phyloP scores from a whole-genome alignment of 2,888 invertebrate genomes.

The Chloroclysta siterata region DNA sequence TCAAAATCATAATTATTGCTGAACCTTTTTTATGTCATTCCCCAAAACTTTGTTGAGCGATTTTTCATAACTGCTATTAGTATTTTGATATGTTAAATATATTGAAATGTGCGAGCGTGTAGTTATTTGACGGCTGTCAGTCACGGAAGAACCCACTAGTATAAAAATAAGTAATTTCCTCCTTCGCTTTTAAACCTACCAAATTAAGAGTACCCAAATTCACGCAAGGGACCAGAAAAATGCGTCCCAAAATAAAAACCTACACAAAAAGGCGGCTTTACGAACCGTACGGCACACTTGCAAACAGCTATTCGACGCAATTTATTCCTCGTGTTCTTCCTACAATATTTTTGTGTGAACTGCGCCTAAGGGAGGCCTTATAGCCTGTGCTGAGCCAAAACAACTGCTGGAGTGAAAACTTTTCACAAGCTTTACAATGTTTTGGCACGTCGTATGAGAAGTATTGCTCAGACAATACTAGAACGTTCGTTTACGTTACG shows the following conservation, averaged over 20 bases:
- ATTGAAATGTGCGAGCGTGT: too few species aligned
- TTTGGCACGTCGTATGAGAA: neutral
- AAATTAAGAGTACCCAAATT: neutral
- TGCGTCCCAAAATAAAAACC: neutral
- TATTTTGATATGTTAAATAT: too few species aligned
- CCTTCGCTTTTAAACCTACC: too few species aligned
- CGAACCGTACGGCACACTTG: neutral
- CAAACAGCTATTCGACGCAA: constrained; percentile 1
- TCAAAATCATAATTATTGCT: too few species aligned
- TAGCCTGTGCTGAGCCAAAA: neutral
- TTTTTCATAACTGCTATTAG: too few species aligned
- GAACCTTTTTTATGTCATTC: too few species aligned
- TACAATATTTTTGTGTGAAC: constrained; percentile 13
- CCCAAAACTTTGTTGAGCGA: too few species aligned
- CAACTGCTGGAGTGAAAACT: neutral
- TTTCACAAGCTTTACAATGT: neutral
- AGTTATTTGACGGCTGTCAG: too few species aligned
- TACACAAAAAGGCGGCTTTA: neutral
- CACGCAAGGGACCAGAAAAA: neutral
- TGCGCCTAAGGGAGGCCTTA: constrained; percentile 1
- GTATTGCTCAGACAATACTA: too few species aligned
- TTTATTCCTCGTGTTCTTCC: constrained; percentile 2
- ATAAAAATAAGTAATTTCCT: too few species aligned
- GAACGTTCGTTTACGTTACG: too few species aligned
- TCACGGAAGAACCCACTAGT: too few species aligned